Conservation (phyloP, 2,888 invertebrate genomes). For the Noctua janthe region DNA sequence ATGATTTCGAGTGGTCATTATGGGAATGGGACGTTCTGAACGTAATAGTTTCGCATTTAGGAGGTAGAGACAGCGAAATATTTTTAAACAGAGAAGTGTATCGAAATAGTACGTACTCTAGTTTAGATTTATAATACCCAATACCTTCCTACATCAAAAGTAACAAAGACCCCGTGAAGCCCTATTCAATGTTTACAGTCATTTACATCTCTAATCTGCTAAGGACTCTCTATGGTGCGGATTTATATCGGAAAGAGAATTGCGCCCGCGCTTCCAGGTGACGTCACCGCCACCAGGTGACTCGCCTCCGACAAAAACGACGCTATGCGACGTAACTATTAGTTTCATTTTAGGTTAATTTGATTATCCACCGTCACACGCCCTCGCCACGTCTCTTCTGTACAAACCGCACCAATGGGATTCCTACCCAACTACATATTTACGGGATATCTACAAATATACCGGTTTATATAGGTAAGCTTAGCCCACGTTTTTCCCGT, state of each 20-base stretch:
- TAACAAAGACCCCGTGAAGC: neutral
- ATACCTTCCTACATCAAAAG: neutral
- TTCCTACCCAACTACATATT: neutral
- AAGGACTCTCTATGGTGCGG: no score
- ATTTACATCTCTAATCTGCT: neutral
- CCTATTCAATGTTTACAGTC: neutral
- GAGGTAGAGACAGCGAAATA: neutral
- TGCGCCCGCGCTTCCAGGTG: no score
- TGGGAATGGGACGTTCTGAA: neutral
- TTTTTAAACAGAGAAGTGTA: neutral
- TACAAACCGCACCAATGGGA: neutral
- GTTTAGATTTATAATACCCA: neutral
- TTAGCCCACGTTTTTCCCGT: neutral
- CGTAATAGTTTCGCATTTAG: neutral
- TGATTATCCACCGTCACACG: no score
- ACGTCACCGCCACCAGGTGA: no score
- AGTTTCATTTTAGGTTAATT: no score
- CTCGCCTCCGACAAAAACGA: no score
- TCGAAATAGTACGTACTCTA: neutral
- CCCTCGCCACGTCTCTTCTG: no score
- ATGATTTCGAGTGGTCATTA: neutral
- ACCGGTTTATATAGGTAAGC: neutral
- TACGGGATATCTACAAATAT: slow-evolving; percentile 6
- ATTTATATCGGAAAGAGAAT: no score
- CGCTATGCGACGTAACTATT: no score